Conservation (phyloP, 1,140 invertebrate genomes). For the Orchestia grillus region DNA sequence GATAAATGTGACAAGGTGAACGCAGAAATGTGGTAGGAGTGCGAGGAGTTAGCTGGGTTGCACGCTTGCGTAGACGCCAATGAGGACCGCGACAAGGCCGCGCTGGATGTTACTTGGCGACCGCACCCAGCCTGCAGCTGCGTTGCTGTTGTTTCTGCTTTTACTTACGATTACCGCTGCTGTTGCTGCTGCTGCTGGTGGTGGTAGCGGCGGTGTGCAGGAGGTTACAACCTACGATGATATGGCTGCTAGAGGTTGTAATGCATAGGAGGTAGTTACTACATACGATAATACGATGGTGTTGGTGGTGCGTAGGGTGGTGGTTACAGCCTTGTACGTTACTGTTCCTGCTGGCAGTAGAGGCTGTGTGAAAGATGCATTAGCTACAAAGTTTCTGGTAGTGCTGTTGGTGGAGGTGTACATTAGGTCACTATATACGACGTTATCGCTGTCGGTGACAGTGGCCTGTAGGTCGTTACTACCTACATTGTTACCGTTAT, state of each 20-base stretch:
- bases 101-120: not conserved
- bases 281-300: too few species aligned
- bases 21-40: too few species aligned
- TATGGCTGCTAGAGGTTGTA: not conserved
- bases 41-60: not conserved
- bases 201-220: not conserved
- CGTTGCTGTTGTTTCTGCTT: not conserved
- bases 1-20: not conserved
- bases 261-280: too few species aligned
- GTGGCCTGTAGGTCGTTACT: not conserved
- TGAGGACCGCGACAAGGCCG: constrained; percentile 2
- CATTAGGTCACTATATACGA: too few species aligned
- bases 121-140: constrained; percentile 4
- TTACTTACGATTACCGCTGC: not conserved
- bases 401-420: too few species aligned
- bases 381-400: too few species aligned
- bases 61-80: not conserved
- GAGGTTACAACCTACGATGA: too few species aligned
- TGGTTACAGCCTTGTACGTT: too few species aligned
- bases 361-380: too few species aligned
- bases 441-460: not conserved
- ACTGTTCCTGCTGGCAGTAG: not conserved
- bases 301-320: too few species aligned
- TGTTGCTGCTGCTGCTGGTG: not conserved
- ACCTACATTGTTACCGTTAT: not conserved